These are phyloP conservation scores for Xerus rutilus DNA, from an alignment of 2,797 vertebrate species.

Conservation along the genomic window DNA sequence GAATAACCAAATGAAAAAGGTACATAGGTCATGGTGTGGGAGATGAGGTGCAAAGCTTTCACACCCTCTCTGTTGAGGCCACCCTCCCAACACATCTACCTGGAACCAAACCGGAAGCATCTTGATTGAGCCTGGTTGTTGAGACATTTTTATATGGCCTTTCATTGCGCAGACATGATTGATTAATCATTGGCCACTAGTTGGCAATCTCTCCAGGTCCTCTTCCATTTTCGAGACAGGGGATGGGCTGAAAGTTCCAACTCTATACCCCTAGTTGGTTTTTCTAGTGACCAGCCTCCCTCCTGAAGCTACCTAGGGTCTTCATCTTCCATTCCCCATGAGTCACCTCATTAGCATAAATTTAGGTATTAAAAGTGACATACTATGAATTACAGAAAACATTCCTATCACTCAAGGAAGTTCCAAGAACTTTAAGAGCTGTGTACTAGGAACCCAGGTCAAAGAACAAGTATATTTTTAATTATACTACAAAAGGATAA, in stretches of 20 bases:
- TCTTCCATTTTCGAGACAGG: background rate
- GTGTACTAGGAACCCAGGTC: background rate
- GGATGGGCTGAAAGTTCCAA: background rate
- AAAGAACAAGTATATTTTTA: constrained; percentile 1
- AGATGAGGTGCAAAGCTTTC: background rate
- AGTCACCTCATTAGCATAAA: background rate
- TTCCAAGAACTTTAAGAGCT: background rate
- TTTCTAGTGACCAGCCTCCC: background rate
- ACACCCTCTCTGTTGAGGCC: background rate
- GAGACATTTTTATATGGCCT: background rate
- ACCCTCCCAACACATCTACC: background rate
- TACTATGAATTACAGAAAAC: background rate
- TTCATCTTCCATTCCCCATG: background rate
- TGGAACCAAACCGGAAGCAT: background rate
- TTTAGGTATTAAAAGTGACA: background rate
- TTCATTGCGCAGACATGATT: background rate
- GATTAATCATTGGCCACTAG: background rate
- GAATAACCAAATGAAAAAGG: background rate
- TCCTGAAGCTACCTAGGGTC: background rate
- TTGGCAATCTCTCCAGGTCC: background rate
- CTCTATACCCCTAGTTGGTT: background rate
- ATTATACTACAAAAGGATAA: background rate
- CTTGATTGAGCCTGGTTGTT: background rate
- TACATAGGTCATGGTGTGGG: background rate
- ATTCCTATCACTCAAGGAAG: background rate